These are phyloP conservation scores for Linepithema humile DNA, from an alignment of 1,140 invertebrate genomes.

Conservation along the genomic window DNA sequence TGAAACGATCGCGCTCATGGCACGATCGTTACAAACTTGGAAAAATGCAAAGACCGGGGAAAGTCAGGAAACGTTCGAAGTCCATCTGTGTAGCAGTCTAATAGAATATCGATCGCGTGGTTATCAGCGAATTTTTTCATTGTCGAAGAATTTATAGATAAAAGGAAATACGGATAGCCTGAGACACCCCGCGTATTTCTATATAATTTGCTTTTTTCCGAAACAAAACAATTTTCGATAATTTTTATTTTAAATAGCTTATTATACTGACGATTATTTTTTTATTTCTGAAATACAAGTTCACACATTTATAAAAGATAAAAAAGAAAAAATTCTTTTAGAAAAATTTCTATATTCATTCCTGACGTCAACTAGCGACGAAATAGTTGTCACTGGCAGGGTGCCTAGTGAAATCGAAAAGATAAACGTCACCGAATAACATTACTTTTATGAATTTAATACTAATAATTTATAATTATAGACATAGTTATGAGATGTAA, in stretches of 20 bases:
- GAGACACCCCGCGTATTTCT: background rate
- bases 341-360: background rate
- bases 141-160: background rate
- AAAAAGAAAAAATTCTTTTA: background rate
- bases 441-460: background rate
- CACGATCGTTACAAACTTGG: background rate
- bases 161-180: background rate
- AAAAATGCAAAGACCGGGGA: background rate
- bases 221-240: background rate
- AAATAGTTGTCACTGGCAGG: constrained; percentile 6
- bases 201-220: background rate
- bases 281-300: background rate
- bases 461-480: background rate
- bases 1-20: background rate
- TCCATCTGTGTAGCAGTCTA: background rate
- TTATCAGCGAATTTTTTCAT: constrained; percentile 28
- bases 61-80: constrained; percentile 8
- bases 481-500: background rate
- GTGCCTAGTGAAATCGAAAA: background rate
- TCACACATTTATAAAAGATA: background rate
- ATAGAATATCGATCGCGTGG: background rate
- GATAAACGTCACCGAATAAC: background rate
- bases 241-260: background rate
- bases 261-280: background rate
- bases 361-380: background rate